These are phyloP conservation scores for Pipistrellus pygmaeus DNA, from an alignment of 2,797 vertebrate genomes.

Conservation along the genomic window DNA sequence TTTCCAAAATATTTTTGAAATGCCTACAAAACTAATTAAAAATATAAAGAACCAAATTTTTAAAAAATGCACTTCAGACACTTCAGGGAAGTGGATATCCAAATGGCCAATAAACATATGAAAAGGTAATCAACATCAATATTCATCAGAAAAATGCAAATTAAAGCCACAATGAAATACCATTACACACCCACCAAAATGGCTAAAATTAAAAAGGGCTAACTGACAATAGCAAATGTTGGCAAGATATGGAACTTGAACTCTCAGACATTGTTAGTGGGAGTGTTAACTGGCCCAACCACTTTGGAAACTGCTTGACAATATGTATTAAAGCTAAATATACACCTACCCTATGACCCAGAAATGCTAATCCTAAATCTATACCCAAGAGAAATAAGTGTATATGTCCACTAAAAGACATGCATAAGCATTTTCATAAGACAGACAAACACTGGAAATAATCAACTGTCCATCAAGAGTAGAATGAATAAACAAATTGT, in stretches of 20 bases:
- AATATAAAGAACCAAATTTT: background rate
- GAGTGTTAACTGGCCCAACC: background rate
- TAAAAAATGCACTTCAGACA: background rate
- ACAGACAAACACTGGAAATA: background rate
- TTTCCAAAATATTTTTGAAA: slow-evolving; percentile 42
- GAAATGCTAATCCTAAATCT: background rate
- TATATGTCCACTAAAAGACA: slow-evolving; percentile 10
- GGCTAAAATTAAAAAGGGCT: slow-evolving; percentile 40
- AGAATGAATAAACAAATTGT: background rate
- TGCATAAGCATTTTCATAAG: background rate
- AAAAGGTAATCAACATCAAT: slow-evolving; percentile 49
- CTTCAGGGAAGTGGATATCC: slow-evolving; percentile 22
- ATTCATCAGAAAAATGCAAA: slow-evolving; percentile 59
- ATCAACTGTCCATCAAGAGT: slow-evolving; percentile 9
- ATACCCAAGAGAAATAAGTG: slow-evolving; percentile 30
- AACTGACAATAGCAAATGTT: slow-evolving; percentile 16
- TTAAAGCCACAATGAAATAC: slow-evolving; percentile 33
- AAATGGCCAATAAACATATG: slow-evolving; percentile 16
- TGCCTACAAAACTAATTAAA: background rate
- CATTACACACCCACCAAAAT: background rate
- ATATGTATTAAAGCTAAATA: slow-evolving; percentile 15
- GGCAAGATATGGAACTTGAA: background rate
- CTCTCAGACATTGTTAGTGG: background rate
- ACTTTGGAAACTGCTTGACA: slow-evolving; percentile 47
- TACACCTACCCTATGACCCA: background rate